phyloP scores from a whole-genome alignment of 2,113 vertebrate genomes.

The Boulengeromyrus knoepffleri region DNA sequence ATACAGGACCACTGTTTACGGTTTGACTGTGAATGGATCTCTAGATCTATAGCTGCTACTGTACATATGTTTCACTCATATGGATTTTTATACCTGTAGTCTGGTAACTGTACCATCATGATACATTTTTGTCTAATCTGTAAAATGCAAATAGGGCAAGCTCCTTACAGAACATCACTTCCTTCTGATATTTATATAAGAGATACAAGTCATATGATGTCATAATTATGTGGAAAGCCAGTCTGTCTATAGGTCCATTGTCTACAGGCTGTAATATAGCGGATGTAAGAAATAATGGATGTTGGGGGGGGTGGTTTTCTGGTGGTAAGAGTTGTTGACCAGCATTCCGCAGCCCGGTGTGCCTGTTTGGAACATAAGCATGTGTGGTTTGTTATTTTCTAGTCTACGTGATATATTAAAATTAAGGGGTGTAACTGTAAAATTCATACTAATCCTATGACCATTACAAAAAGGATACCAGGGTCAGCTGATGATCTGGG shows the following conservation, averaged over 20 bases:
- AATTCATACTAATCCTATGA: not conserved
- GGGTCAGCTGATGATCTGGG: not conserved
- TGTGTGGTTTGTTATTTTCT: not conserved
- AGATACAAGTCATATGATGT: not conserved
- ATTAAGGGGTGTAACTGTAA: not conserved
- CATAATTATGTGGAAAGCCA: not conserved
- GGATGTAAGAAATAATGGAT: not conserved
- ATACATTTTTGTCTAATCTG: not conserved
- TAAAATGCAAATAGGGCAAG: not conserved
- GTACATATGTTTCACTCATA: not conserved
- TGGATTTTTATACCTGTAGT: not conserved
- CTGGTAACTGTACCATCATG: not conserved
- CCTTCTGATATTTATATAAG: not conserved
- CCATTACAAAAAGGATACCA: not conserved
- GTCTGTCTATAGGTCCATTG: not conserved
- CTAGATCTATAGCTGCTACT: not conserved
- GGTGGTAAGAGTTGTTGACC: not conserved
- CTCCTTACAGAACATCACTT: not conserved
- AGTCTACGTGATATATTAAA: not conserved
- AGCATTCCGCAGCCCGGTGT: not conserved
- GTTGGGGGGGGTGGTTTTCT: not conserved
- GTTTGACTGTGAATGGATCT: not conserved
- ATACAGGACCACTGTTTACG: not conserved
- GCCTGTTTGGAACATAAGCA: not conserved
- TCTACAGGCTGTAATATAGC: not conserved